These are phyloP conservation scores for Anguilla megastoma DNA, from an alignment of 2,797 vertebrate species.

Conservation along the genomic window DNA sequence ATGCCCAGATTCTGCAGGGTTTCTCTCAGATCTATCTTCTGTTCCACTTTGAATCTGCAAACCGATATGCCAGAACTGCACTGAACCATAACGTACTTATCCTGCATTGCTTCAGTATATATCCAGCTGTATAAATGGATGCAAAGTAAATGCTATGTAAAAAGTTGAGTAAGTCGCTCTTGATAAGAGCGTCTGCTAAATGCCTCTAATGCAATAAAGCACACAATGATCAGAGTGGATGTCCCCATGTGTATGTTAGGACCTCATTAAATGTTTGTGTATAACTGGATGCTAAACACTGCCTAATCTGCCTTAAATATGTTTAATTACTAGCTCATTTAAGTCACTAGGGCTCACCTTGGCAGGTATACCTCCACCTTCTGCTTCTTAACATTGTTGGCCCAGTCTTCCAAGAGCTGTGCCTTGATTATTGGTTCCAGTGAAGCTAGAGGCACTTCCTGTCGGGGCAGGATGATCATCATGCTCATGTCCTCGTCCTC, in stretches of 20 bases:
- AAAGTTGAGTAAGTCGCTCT: no score
- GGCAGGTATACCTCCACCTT: slow-evolving; percentile 97
- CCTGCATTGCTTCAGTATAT: no score
- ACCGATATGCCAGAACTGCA: not conserved
- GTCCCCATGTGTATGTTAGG: not conserved
- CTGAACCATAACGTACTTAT: not conserved
- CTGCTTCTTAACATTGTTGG: slow-evolving; percentile 91
- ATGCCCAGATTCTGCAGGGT: slow-evolving; percentile 87
- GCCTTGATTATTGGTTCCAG: slow-evolving; percentile 92
- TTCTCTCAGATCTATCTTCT: slow-evolving; percentile 88
- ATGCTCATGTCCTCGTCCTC: slow-evolving; percentile 93
- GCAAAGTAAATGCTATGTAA: no score
- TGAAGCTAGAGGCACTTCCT: slow-evolving; percentile 89
- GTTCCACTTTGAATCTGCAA: slow-evolving; percentile 90
- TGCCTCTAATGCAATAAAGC: no score
- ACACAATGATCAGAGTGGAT: not conserved
- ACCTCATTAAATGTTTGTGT: not conserved
- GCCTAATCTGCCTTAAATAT: not conserved
- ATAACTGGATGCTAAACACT: not conserved
- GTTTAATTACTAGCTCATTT: not conserved
- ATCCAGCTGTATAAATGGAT: no score
- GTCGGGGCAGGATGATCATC: slow-evolving; percentile 91
- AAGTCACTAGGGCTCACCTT: slow-evolving; percentile 72
- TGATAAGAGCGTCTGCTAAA: no score
- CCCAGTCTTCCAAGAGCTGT: slow-evolving; percentile 92